phyloP scores from a whole-genome alignment of 2,797 vertebrate genomes.

The Acipenser transmontanus region DNA sequence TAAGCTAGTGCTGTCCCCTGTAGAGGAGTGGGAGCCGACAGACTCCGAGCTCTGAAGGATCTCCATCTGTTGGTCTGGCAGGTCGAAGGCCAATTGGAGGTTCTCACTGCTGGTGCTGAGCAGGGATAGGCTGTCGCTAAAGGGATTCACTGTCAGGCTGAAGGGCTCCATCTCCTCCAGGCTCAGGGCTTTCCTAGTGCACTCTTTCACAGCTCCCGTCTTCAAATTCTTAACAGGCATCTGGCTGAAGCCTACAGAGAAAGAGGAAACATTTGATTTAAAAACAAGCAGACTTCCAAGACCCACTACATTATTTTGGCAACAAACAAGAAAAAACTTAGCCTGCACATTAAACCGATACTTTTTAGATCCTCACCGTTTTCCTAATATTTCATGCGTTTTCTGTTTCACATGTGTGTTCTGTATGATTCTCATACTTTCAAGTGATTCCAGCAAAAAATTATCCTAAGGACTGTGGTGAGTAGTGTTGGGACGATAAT shows the following conservation, averaged over 20 bases:
- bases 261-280: constrained; percentile 14
- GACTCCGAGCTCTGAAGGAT: constrained; percentile 81
- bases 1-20: constrained; percentile 80
- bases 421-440: too few relatives aligned
- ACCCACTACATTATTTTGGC: too few relatives aligned
- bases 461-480: too few relatives aligned
- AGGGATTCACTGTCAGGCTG: constrained; percentile 90
- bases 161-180: constrained; percentile 93
- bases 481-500: too few relatives aligned
- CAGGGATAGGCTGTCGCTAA: constrained; percentile 90
- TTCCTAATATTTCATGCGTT: too few relatives aligned
- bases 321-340: too few relatives aligned
- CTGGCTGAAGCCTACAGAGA: constrained; percentile 57
- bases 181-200: constrained; percentile 56
- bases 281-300: too few relatives aligned
- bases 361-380: too few relatives aligned
- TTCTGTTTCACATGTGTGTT: too few relatives aligned
- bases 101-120: constrained; percentile 95
- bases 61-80: constrained; percentile 79
- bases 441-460: too few relatives aligned
- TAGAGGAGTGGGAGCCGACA: constrained; percentile 81
- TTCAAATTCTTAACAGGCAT: constrained; percentile 52
- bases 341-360: too few relatives aligned
- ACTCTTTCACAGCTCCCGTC: constrained; percentile 48
- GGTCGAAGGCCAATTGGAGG: constrained; percentile 79